These are phyloP conservation scores for Dicentrarchus labrax DNA, from an alignment of 2,113 vertebrate genomes.

Conservation along the genomic window DNA sequence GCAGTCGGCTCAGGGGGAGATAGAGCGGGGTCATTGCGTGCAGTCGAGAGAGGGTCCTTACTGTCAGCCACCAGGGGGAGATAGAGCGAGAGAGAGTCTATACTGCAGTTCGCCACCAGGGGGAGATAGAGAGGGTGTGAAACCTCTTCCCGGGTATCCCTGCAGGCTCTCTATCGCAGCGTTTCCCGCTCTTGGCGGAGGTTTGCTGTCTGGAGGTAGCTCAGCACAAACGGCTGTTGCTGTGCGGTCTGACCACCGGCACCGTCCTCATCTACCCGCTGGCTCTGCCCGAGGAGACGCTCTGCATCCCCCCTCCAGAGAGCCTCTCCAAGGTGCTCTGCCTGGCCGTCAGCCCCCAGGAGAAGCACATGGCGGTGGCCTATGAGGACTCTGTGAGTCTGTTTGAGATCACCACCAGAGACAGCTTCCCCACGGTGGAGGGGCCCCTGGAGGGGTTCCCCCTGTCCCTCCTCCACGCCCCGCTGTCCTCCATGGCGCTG, in stretches of 20 bases:
- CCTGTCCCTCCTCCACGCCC: slow-evolving; percentile 72
- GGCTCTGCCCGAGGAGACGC: slow-evolving; percentile 79
- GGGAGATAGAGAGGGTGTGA: no score
- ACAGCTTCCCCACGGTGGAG: slow-evolving; percentile 78
- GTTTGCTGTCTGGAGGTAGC: slow-evolving; percentile 85
- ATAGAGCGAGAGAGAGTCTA: no score
- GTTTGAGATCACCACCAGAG: slow-evolving; percentile 80
- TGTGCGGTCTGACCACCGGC: slow-evolving; percentile 83
- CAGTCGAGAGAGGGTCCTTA: no score
- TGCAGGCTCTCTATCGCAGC: slow-evolving; percentile 78
- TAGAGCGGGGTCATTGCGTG: no score
- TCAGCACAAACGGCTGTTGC: slow-evolving; percentile 82
- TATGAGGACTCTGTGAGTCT: slow-evolving; percentile 77
- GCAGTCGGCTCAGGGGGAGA: no score
- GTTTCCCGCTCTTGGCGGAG: slow-evolving; percentile 73
- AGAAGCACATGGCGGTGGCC: slow-evolving; percentile 81
- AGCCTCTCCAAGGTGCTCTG: slow-evolving; percentile 69
- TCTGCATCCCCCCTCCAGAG: slow-evolving; percentile 86
- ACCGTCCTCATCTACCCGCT: slow-evolving; percentile 86
- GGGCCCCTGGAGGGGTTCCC: slow-evolving; percentile 72
- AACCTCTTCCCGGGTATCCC: not conserved
- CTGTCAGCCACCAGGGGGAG: no score
- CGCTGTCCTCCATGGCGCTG: slow-evolving; percentile 49
- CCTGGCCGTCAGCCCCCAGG: slow-evolving; percentile 74
- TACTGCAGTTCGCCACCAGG: no score